phyloP scores from a whole-genome alignment of 2,888 invertebrate genomes.

The Limenitis camilla region DNA sequence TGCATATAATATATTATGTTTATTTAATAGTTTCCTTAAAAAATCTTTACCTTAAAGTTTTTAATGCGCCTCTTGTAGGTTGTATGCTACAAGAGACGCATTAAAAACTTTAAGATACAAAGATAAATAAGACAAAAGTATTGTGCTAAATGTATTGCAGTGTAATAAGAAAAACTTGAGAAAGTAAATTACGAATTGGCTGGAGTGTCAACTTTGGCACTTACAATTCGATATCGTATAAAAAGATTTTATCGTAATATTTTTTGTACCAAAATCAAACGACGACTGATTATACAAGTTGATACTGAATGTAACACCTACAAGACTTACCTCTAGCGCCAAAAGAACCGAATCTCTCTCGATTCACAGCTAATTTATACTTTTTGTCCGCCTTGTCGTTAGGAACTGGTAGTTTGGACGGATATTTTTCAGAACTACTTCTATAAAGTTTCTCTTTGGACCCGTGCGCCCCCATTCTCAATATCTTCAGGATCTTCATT shows the following conservation, averaged over 20 bases:
- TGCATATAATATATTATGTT: no score
- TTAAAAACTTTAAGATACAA: not conserved
- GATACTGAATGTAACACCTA: not conserved
- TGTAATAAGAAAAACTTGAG: not conserved
- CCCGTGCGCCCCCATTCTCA: constrained; percentile 82
- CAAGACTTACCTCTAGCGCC: constrained; percentile 76
- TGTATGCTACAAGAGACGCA: no score
- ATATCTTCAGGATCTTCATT: constrained; percentile 53
- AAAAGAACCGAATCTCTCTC: constrained; percentile 81
- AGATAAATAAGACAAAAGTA: not conserved
- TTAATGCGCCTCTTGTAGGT: no score
- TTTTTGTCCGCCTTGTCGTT: constrained; percentile 62
- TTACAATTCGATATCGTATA: no score
- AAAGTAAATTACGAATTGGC: not conserved
- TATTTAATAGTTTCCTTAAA: no score
- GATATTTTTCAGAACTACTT: constrained; percentile 77
- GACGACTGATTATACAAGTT: no score
- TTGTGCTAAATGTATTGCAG: not conserved
- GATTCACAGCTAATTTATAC: constrained; percentile 75
- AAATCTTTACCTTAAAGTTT: no score
- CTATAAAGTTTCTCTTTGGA: constrained; percentile 83
- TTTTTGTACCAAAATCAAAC: no score
- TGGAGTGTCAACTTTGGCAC: not conserved
- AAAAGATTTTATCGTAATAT: no score
- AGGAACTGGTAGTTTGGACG: constrained; percentile 71